phyloP scores from a whole-genome alignment of 1,140 invertebrate species.

The Mizuhopecten yessoensis region DNA sequence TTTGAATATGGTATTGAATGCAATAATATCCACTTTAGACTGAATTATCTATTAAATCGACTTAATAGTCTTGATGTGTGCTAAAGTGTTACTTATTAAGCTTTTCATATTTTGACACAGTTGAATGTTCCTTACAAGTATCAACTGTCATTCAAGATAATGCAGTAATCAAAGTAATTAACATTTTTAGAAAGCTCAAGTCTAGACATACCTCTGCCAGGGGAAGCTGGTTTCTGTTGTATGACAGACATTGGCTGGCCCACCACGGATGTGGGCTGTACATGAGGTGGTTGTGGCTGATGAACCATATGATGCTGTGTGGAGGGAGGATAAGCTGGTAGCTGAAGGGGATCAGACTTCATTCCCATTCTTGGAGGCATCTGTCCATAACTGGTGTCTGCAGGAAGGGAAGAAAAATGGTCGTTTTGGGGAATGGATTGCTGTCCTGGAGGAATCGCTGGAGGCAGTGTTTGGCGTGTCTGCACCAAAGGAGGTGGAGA shows the following conservation, averaged over 20 bases:
- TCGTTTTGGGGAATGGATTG: neutral
- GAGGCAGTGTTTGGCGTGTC: neutral
- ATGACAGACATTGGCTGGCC: conserved; percentile 68
- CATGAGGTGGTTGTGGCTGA: conserved; percentile 44
- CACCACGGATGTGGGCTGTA: conserved; percentile 16
- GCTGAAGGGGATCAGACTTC: conserved; percentile 43
- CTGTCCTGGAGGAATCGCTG: neutral
- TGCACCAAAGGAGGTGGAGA: conserved; percentile 43
- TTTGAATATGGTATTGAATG: no score
- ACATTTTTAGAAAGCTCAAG: neutral
- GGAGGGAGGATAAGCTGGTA: conserved; percentile 41
- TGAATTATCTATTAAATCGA: no score
- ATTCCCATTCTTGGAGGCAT: conserved; percentile 19
- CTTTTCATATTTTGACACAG: no score
- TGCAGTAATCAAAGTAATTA: no score
- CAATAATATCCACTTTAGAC: no score
- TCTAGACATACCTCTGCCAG: conserved; percentile 42
- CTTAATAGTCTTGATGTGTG: no score
- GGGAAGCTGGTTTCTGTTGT: conserved; percentile 65
- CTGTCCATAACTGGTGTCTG: conserved; percentile 43
- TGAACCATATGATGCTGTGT: conserved; percentile 40
- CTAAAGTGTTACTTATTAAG: no score
- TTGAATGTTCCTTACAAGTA: no score
- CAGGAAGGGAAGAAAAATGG: neutral
- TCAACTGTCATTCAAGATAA: no score